phyloP scores from a whole-genome alignment of 2,888 invertebrate genomes.

The Nycteola revayana region DNA sequence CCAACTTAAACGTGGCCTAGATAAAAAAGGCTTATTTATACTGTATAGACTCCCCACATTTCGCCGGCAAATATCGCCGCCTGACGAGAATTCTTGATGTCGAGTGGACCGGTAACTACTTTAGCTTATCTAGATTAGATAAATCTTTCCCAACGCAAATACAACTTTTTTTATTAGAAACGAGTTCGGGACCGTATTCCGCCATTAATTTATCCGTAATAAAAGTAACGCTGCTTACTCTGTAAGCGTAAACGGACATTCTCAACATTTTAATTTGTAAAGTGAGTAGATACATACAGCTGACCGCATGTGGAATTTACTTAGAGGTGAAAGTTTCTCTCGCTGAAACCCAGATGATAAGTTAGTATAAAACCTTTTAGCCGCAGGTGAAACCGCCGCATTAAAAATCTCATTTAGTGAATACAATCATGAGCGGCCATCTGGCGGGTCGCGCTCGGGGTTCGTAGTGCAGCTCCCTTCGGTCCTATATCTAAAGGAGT shows the following conservation, averaged over 20 bases:
- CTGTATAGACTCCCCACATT: constrained; percentile 20
- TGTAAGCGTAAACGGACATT: constrained; percentile 9
- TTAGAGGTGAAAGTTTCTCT: constrained; percentile 6
- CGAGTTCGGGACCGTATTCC: constrained; percentile 1
- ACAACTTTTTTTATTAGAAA: constrained; percentile 6
- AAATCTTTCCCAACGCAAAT: constrained; percentile 12
- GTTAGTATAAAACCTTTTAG: constrained; percentile 24
- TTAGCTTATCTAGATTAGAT: constrained; percentile 25
- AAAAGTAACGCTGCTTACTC: constrained; percentile 8
- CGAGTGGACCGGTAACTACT: constrained; percentile 24
- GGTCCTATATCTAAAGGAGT: constrained; percentile 28
- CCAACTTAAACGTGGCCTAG: constrained; percentile 21
- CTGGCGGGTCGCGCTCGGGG: constrained; percentile 15
- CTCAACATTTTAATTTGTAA: constrained; percentile 8
- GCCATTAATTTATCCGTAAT: constrained; percentile 11
- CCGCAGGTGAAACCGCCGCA: constrained; percentile 24
- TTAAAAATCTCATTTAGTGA: constrained; percentile 32
- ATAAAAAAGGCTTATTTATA: constrained; percentile 33
- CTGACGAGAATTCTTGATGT: constrained; percentile 30
- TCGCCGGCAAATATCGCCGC: constrained; percentile 25
- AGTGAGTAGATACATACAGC: no score
- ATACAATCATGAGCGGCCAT: constrained; percentile 18
- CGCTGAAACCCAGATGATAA: constrained; percentile 16
- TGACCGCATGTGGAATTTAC: constrained; percentile 3
- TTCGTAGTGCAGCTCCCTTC: constrained; percentile 15